Conservation (phyloP, 2,797 vertebrate genomes). For the Gallirallus australis region DNA sequence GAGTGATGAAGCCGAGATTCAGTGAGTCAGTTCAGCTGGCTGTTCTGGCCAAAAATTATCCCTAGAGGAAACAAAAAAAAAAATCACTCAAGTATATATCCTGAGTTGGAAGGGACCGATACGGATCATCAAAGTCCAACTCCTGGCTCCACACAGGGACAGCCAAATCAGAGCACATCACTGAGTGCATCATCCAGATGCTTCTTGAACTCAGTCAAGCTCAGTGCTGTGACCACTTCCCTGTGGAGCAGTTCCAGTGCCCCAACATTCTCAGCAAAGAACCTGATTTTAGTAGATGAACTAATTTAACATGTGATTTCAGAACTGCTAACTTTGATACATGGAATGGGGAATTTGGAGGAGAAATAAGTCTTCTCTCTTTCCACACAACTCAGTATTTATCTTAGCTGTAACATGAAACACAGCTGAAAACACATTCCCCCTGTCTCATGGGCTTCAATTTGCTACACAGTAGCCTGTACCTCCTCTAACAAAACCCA, state of each 20-base stretch:
- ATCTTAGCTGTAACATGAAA: not conserved
- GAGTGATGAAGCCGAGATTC: not conserved
- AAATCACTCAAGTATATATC: too few relatives aligned
- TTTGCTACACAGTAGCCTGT: not conserved
- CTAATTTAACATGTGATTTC: not conserved
- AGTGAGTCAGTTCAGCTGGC: not conserved
- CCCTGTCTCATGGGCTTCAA: fast-evolving
- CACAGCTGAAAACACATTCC: not conserved
- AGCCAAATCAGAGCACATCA: too few relatives aligned
- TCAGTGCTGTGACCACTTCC: too few relatives aligned
- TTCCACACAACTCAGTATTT: not conserved
- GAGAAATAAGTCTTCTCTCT: not conserved
- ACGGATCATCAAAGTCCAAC: too few relatives aligned
- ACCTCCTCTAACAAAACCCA: not conserved
- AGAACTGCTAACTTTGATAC: not conserved
- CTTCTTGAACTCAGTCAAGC: too few relatives aligned
- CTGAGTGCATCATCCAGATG: too few relatives aligned
- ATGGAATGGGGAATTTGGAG: not conserved
- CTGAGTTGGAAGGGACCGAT: too few relatives aligned
- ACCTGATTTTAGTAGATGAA: not conserved
- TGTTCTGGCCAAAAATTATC: not conserved
- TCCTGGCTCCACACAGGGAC: too few relatives aligned
- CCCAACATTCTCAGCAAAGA: too few relatives aligned
- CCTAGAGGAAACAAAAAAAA: not conserved
- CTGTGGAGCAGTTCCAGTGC: too few relatives aligned